Evolutionary conservation across 2,888 invertebrate genomes (phyloP), one percentile per base, ranked within the genome.

Genomic region (Crepidodera aurea): DNA sequence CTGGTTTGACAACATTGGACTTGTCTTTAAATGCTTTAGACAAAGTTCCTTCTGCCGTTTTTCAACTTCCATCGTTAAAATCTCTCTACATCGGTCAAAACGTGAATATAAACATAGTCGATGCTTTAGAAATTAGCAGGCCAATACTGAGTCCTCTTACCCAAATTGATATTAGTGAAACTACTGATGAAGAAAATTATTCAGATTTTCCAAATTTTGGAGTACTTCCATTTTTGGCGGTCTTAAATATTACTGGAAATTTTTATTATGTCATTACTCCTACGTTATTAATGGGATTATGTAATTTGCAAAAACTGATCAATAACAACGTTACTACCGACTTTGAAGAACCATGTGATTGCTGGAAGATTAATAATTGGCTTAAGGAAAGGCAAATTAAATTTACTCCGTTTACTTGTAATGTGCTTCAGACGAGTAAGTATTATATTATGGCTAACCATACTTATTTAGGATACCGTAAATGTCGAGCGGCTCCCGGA

Each of bases 1-100:
- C 69, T 15, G 62, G 69, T 40, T 68, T 81, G 40, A 68, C 69
- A 15, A 75, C 75, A 2, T 64, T 81, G 16, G 81, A 81, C 65
- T 65, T 81, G 50, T 76, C 80, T 1, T 42, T 72, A 19, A 80
- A 79, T 55, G 74, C 71, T 0, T 59, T 80, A 15, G 56, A 67
- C 2, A 73, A 72, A 56, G 40, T 80, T n/a, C 79, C 81, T 2
- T 61, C 72, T 3, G 62, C 72, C 6, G 69, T 80, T 25, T 79
- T 80, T 62, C 75, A 77, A 13, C 67, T 81, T 18, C 78, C 80
- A 2, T 75, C 77, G 2, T 65, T 81, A 16, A 75, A 74, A 51
- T 72, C 74, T 10, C 70, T 81, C 4, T 79, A 78, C 65, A 68
- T 81, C 54, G 74, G 79, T 34, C 75, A 78, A 55, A 79, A 80